Evolutionary conservation across 2,888 invertebrate genomes (phyloP), one percentile per base, ranked within the genome.

Genomic region (Charanyca ferruginea): DNA sequence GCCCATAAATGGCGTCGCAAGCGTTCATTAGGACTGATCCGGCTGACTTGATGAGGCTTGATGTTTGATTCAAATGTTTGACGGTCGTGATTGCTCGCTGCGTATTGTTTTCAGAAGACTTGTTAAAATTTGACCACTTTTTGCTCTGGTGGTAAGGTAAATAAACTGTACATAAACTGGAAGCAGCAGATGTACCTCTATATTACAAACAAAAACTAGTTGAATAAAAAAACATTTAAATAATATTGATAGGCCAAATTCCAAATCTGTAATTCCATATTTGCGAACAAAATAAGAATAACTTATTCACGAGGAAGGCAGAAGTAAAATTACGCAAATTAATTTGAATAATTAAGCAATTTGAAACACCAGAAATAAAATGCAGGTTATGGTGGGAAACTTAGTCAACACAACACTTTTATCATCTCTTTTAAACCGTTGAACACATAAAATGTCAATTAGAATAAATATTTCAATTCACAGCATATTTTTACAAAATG

Each of bases 1-100:
- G 80, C 73, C 92, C 92, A 82, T 93, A 89, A 91, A 93, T 80
- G 92, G 93, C 70, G 64, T 76, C 72, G 80, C 78, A 77, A 73
- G 61, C 76, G 87, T 90, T 91, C 90, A 92, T 92, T 91, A 91
- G 80, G 83, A 83, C 77, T 64, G 73, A 73, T 75, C 83, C 66
- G 69, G 58, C 81, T 80, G 85, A 85, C 84, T 87, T 87, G 87
- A 88, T 87, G 86, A 84, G 81, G 72, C 59, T 72, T 66, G 77
- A 76, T 66, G 72, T 71, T 76, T 76, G 74, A 66, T 76, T 76
- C 59, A 59, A 72, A 75, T 59, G 20, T 47, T 11, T 72, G 72
- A 77, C 61, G 22, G 32, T 59, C 32, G 42, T 76, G 58, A 62
- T 75, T 66, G 67, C 59, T 75, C 62, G 67, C 54, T 13, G 53